These are phyloP conservation scores for Falco naumanni DNA, from an alignment of 2,797 vertebrate genomes.

Conservation along the genomic window DNA sequence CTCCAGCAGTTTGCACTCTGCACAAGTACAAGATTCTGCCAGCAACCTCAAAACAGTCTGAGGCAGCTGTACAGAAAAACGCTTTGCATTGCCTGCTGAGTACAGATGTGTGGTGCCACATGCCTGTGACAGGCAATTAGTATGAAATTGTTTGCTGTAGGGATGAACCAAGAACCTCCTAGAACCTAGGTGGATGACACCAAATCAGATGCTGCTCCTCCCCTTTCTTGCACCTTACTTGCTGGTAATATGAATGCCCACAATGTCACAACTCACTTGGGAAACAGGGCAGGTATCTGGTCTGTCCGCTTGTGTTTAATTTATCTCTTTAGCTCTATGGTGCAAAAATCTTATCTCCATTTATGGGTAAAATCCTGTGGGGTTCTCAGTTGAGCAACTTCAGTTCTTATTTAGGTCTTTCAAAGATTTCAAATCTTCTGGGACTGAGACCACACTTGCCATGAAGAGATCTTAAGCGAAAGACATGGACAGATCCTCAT, in stretches of 20 bases:
- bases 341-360: neutral
- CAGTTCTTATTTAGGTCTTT: neutral
- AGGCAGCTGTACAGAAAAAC: neutral
- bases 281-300: neutral
- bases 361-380: neutral
- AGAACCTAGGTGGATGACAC: neutral
- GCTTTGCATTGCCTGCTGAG: neutral
- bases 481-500: neutral
- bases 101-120: neutral
- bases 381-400: neutral
- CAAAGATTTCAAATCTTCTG: neutral
- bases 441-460: neutral
- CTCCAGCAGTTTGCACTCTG: neutral
- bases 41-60: neutral
- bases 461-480: neutral
- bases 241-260: neutral
- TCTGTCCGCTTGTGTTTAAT: neutral
- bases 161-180: neutral
- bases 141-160: neutral
- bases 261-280: neutral
- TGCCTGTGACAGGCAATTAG: neutral
- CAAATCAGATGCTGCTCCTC: neutral
- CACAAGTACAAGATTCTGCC: neutral
- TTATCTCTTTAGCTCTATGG: neutral
- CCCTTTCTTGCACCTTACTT: neutral